Evolutionary conservation across 2,113 vertebrate genomes (phyloP), one percentile per base, ranked within the genome.

Genomic region (Barnardius zonarius): DNA sequence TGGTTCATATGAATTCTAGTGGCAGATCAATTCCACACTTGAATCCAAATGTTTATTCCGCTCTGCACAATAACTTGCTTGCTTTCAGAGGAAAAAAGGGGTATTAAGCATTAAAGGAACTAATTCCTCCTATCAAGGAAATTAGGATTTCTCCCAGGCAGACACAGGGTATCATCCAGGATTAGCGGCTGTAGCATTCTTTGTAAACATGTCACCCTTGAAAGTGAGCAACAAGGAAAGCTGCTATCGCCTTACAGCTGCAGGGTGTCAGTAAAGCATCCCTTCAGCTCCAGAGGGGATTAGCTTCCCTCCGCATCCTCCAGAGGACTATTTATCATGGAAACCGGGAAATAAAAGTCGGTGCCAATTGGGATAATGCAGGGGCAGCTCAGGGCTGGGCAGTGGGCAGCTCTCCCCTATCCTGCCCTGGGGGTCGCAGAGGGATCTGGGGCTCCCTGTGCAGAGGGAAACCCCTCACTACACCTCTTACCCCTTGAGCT

Each of bases 1-100:
- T 68, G 84, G 82, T 76, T 90, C 28, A 15, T 30, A 76, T 24
- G 4, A 88, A 84, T 84, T 88, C 28, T 14, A 19, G 92, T 84
- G 86, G 74, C 77, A 95, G 93, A 96, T 83, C 77, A 92, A 95
- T 90, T 94, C 95, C 91, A 93, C 74, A 18, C 94, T 97, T 92
- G 95, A 96, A 97, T 97, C 96, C 76, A 95, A 96, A 91, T 94
- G 92, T 95, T 97, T 96, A 93, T 97, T 97, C 95, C 63, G 1
- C 93, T 90, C 75, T 3, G 88, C 94, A 95, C 96, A 94, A 95
- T 95, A 93, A 96, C 85, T 75, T 51, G 76, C 90, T 97, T 83
- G 91, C 91, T 86, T 96, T 97, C 92, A 91, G 83, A 81, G 81
- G 76, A 37, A 75, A 93, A 94, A 93, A 77, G 33, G 68, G 54